These are phyloP conservation scores for Drosophila imparisetae DNA, from an alignment of 2,888 invertebrate genomes.

Conservation along the genomic window DNA sequence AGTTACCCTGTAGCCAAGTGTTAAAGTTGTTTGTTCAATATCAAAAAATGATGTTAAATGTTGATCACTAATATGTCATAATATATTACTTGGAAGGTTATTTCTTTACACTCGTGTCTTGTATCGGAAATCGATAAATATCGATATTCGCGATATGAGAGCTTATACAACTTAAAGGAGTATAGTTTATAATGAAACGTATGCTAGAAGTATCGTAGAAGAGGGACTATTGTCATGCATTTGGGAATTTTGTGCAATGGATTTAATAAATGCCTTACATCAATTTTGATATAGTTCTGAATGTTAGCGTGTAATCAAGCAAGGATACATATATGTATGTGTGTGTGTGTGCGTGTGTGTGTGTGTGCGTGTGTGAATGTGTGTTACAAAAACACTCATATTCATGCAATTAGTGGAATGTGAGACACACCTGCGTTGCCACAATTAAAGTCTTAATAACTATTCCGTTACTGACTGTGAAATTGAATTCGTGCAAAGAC, in stretches of 20 bases:
- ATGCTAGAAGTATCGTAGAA: background rate
- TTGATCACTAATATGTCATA: background rate
- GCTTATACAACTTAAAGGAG: background rate
- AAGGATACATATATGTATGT: background rate
- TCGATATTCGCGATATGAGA: too few species aligned
- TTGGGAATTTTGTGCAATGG: background rate
- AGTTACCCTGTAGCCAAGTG: background rate
- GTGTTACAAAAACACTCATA: background rate
- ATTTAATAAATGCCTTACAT: background rate
- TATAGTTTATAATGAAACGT: background rate
- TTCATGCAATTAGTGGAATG: background rate
- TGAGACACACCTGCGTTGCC: constrained; percentile 5
- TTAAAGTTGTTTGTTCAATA: background rate
- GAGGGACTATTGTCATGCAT: background rate
- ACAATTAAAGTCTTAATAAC: constrained; percentile 6
- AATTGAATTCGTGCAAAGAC: background rate
- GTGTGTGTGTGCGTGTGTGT: background rate
- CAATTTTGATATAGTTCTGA: background rate
- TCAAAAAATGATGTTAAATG: background rate
- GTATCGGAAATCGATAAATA: background rate
- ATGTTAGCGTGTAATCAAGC: background rate
- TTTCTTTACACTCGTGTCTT: too few species aligned
- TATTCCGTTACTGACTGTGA: background rate
- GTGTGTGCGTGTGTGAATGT: background rate
- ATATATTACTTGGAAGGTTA: too few species aligned